Conservation (phyloP, 2,888 invertebrate genomes). For the Microdon myrmicae region DNA sequence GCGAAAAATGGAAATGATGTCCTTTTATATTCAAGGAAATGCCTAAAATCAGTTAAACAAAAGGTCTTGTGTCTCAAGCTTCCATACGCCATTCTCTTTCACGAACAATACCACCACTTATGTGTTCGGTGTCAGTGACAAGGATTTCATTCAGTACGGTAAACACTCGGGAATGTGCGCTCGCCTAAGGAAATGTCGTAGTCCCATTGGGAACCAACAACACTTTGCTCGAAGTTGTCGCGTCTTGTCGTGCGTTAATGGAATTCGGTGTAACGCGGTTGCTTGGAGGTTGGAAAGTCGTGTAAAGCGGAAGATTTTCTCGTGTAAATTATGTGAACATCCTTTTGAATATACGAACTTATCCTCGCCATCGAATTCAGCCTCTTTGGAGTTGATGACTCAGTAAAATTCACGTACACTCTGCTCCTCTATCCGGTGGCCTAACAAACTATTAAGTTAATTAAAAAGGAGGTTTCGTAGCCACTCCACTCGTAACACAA, state of each 20-base stretch:
- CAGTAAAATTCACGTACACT: neutral
- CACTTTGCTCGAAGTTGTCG: conserved; percentile 31
- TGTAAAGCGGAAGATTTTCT: conserved; percentile 38
- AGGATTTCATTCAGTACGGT: conserved; percentile 38
- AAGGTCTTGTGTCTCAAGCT: conserved; percentile 29
- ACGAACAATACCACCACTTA: neutral
- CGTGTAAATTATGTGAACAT: conserved; percentile 31
- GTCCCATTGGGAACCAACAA: conserved; percentile 30
- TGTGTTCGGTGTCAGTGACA: conserved; percentile 36
- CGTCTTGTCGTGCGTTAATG: conserved; percentile 40
- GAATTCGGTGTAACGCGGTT: conserved; percentile 42
- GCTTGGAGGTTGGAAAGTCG: conserved; percentile 41
- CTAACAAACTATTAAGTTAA: conserved; percentile 52
- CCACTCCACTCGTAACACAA: conserved; percentile 1
- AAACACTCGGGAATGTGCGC: conserved; percentile 27
- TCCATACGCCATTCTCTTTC: neutral
- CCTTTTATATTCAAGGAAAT: conserved; percentile 43
- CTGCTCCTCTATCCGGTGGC: conserved; percentile 1
- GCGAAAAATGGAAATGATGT: conserved; percentile 42
- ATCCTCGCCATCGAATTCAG: too few species aligned
- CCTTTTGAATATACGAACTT: conserved; percentile 13
- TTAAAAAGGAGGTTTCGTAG: conserved; percentile 40
- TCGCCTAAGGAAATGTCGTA: conserved; percentile 20
- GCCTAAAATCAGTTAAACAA: conserved; percentile 48
- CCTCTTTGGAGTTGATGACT: conserved; percentile 7